A percentile compares a stretch with the other conserved stretches of the same genome.
phyloP scores from a whole-genome alignment of 2,888 invertebrate species.

The Pogonocherus hispidulus region DNA sequence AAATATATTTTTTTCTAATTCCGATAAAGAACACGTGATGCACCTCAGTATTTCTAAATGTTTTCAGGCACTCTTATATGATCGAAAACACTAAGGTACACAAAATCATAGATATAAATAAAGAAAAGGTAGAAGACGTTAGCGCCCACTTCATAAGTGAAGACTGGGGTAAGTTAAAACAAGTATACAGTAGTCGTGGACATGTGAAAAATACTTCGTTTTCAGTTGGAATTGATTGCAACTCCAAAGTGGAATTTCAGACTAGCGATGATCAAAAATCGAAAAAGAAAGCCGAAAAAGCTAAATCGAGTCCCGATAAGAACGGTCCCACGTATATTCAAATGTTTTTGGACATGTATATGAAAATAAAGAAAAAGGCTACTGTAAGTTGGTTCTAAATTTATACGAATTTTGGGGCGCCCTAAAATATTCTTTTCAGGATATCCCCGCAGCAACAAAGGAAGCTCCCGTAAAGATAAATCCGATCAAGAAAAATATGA shows the following conservation, averaged over 20 bases:
- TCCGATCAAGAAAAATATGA: too few species aligned
- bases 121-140: constrained; percentile 68
- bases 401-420: not conserved
- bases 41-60: constrained; percentile 23
- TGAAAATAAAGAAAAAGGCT: constrained; percentile 47
- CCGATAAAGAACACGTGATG: not conserved
- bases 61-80: constrained; percentile 61
- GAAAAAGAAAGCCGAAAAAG: constrained; percentile 19
- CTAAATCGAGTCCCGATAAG: constrained; percentile 28
- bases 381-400: not conserved
- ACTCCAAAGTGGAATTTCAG: constrained; percentile 39
- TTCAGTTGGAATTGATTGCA: constrained; percentile 72
- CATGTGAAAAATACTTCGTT: constrained; percentile 42
- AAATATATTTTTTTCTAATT: too few species aligned
- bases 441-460: not conserved
- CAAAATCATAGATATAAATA: constrained; percentile 67
- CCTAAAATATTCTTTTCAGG: not conserved
- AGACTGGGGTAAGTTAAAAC: constrained; percentile 69
- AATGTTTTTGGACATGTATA: constrained; percentile 55
- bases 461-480: too few species aligned
- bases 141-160: constrained; percentile 74
- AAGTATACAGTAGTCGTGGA: not conserved
- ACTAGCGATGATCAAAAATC: constrained; percentile 19
- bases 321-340: constrained; percentile 49
- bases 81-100: constrained; percentile 69